Evolutionary conservation across 2,888 invertebrate genomes (phyloP), one percentile per base, ranked within the genome.

Genomic region (Trichogramma dendrolimi): DNA sequence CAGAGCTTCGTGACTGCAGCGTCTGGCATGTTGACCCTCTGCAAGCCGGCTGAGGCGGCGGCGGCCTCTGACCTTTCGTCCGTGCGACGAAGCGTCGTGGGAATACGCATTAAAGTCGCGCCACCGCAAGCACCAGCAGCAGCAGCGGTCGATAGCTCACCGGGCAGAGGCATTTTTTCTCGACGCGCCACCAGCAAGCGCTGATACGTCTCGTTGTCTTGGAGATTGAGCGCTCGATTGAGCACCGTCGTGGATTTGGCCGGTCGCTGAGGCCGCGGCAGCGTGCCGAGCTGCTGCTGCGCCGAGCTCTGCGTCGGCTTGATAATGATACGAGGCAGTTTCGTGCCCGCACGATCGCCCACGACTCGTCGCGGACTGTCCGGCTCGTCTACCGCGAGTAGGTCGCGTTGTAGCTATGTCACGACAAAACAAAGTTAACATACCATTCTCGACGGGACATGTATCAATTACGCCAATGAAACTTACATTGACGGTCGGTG

Each of bases 311-410:
- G 72, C 11, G 74, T 74, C 5, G 78, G 75, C 48, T 76, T 77
- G 41, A 78, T 79, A 48, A 78, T 78, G 54, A 78, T 79, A 66
- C 77, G 78, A 0, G 78, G 78, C 39, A 75, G 75, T 52, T 78
- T 77, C 8, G 39, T 42, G 3, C 27, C 14, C 6, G 62, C 58
- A 41, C 59, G 58, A 2, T 61, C 55, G 5, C 57, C 42, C 1
- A 53, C 2, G 2, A 39, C 52, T 5, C 42, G 59, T 7, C 27
- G 46, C 4, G 67, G 56, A 11, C 56, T 50, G 43, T 62, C 63
- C 6, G 55, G 55, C 6, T 61, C 60, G 43, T 63, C 61, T 2
- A 62, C 39, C 6, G 52, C 14, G 27, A 27, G 27, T 27, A 27
- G 2, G 27, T 27, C 27, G 1, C 27, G 27, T 2, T 27, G 27